Conservation (phyloP, 2,888 invertebrate species). For the Orchesella flavescens region DNA sequence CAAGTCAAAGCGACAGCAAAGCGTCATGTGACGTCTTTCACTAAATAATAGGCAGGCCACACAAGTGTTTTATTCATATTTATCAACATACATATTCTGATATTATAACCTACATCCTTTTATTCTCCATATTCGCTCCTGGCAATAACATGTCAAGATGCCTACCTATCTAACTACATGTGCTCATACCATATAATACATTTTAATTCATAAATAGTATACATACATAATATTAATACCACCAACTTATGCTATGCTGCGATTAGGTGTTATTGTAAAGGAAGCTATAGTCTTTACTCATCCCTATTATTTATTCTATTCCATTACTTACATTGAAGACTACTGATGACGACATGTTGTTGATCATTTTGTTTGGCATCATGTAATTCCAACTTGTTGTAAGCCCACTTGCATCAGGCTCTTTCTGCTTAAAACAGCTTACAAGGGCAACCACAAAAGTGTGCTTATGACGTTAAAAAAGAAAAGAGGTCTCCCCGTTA, state of each 20-base stretch:
- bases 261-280: no score
- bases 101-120: not conserved
- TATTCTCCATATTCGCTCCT: no score
- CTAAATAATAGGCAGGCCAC: not conserved
- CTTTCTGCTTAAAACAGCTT: not conserved
- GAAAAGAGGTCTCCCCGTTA: no score
- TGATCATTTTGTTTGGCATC: constrained; percentile 4
- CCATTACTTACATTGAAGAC: not conserved
- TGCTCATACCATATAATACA: not conserved
- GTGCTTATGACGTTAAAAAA: not conserved
- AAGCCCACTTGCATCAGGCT: not conserved
- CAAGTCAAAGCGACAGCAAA: constrained; percentile 24
- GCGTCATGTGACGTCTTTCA: constrained; percentile 35
- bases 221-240: not conserved
- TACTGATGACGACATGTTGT: constrained; percentile 11
- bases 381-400: not conserved
- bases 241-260: not conserved
- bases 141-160: not conserved
- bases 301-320: no score
- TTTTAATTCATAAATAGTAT: not conserved
- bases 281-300: no score
- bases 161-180: not conserved
- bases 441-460: constrained; percentile 16
- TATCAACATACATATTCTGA: not conserved
- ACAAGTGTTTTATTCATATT: not conserved